phyloP scores from a whole-genome alignment of 2,113 vertebrate species.

The Bothrops jararaca region DNA sequence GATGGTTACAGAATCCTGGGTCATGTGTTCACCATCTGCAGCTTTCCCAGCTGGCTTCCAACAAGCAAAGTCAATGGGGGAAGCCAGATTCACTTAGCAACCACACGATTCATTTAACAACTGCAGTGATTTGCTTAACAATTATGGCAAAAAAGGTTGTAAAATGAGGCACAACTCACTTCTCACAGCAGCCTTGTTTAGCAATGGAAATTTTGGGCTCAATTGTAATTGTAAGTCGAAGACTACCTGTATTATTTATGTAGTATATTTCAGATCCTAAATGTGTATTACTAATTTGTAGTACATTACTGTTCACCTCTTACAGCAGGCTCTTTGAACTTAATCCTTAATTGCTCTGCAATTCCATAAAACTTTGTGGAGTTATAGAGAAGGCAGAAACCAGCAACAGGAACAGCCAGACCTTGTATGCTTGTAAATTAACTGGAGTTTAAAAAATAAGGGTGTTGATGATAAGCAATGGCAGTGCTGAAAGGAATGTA shows the following conservation, averaged over 20 bases:
- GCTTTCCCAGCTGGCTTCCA: neutral
- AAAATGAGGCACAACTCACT: neutral
- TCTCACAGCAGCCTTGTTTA: neutral
- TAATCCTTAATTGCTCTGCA: slow-evolving; percentile 12
- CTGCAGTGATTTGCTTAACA: neutral
- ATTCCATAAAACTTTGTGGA: slow-evolving; percentile 17
- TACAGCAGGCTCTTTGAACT: slow-evolving; percentile 21
- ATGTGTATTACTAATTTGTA: slow-evolving; percentile 36
- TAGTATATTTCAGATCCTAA: neutral
- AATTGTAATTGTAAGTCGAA: neutral
- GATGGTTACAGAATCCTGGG: neutral
- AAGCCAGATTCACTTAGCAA: neutral
- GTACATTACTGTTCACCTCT: slow-evolving; percentile 52
- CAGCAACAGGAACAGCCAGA: slow-evolving; percentile 20
- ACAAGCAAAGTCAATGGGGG: neutral
- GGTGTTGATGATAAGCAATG: slow-evolving; percentile 57
- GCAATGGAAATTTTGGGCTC: neutral
- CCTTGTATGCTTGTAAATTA: slow-evolving; percentile 54
- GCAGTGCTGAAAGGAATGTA: slow-evolving; percentile 64
- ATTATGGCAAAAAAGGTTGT: neutral
- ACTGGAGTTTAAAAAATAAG: slow-evolving; percentile 37
- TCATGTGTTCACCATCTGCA: neutral
- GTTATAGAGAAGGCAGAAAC: slow-evolving; percentile 38
- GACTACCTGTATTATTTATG: neutral
- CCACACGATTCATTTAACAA: no score